Evolutionary conservation across 1,140 invertebrate species (phyloP).

Genomic region (Hesperophylax magnus): DNA sequence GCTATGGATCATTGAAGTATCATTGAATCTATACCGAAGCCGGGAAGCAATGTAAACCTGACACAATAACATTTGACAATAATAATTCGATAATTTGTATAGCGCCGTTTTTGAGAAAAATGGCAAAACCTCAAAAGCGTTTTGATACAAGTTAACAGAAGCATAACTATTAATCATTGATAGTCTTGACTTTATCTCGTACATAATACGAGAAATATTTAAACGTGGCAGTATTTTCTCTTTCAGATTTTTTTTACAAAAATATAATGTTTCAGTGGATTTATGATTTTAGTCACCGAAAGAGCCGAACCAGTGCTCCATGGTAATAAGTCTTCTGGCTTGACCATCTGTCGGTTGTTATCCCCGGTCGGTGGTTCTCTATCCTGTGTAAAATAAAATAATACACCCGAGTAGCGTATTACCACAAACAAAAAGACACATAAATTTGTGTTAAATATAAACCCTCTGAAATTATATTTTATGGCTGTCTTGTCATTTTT

Average conservation of each 20-base stretch:
- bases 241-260: not conserved
- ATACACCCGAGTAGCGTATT: not conserved
- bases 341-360: not conserved
- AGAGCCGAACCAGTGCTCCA: not conserved
- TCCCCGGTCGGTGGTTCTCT: not conserved
- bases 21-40: no score
- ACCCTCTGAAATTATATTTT: conserved; percentile 1
- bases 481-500: not conserved
- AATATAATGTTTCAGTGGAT: not conserved
- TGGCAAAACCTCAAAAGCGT: no score
- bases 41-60: no score
- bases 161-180: no score
- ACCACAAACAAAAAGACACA: conserved; percentile 15
- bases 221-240: not conserved
- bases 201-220: no score
- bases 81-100: no score
- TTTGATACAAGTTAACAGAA: no score
- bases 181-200: not conserved
- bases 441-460: conserved; percentile 9
- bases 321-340: not conserved
- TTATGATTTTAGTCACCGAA: not conserved
- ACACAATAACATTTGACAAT: no score
- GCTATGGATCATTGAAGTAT: no score
- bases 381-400: not conserved
- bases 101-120: no score